These are phyloP conservation scores for Andrena minutula DNA, from an alignment of 2,888 invertebrate species.

Conservation along the genomic window DNA sequence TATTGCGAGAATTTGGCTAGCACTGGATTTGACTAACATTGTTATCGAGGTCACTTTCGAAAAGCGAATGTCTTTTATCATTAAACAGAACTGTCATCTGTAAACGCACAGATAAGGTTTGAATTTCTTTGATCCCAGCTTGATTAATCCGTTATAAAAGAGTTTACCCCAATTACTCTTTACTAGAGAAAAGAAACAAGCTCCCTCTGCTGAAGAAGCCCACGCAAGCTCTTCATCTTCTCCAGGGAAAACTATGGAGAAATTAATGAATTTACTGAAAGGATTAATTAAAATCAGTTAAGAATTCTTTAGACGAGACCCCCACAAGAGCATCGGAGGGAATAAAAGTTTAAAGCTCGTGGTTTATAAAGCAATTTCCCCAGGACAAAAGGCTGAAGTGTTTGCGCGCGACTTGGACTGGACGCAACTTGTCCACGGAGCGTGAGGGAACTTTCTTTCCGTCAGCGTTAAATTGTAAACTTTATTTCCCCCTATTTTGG, in stretches of 20 bases:
- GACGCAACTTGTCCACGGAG: constrained; percentile 28
- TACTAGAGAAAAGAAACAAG: too few species aligned
- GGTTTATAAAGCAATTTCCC: constrained; percentile 30
- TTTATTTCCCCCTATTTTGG: constrained; percentile 28
- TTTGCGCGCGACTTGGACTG: constrained; percentile 47
- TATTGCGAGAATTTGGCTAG: too few species aligned
- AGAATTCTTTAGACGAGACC: background rate
- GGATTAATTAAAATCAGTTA: constrained; percentile 1
- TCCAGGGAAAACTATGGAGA: background rate
- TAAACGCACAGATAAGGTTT: too few species aligned
- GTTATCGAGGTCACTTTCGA: too few species aligned
- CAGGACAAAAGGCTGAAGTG: constrained; percentile 23
- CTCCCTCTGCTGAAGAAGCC: too few species aligned
- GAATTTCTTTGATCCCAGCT: too few species aligned
- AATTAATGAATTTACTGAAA: background rate
- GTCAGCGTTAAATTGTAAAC: constrained; percentile 32
- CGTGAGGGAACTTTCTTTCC: constrained; percentile 37
- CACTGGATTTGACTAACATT: too few species aligned
- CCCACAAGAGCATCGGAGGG: background rate
- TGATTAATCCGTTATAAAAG: too few species aligned
- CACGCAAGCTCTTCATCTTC: too few species aligned
- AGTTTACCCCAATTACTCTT: too few species aligned
- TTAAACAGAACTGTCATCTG: too few species aligned
- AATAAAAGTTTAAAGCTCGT: constrained; percentile 31
- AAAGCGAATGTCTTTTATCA: too few species aligned